These are phyloP conservation scores for Cheilosia vulpina DNA, from an alignment of 2,888 invertebrate species.

Conservation along the genomic window DNA sequence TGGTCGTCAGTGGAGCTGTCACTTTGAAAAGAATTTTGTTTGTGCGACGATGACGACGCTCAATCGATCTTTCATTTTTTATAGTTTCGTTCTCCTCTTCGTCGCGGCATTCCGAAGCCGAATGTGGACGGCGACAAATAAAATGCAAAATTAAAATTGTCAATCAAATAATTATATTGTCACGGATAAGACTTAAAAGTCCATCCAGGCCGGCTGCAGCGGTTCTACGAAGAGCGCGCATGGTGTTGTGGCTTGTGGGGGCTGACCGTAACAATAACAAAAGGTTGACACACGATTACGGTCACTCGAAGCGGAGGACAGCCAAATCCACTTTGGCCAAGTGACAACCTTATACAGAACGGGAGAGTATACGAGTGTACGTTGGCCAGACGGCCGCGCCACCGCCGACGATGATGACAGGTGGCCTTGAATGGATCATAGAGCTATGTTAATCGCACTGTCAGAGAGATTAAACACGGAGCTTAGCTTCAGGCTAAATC, in stretches of 20 bases:
- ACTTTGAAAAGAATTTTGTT: constrained; percentile 69
- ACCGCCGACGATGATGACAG: constrained; percentile 59
- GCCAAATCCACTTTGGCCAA: constrained; percentile 65
- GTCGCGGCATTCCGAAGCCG: background rate
- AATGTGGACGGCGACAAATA: background rate
- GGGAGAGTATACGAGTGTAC: background rate
- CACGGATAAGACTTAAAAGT: constrained; percentile 64
- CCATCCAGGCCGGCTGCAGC: constrained; percentile 57
- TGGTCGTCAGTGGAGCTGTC: constrained; percentile 47
- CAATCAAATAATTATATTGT: constrained; percentile 75
- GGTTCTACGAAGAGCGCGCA: constrained; percentile 13
- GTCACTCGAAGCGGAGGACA: constrained; percentile 64
- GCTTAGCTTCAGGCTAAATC: constrained; percentile 57
- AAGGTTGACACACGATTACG: constrained; percentile 73
- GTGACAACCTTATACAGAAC: constrained; percentile 66
- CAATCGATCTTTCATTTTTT: constrained; percentile 65
- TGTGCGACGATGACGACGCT: constrained; percentile 62
- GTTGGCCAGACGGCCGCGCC: background rate
- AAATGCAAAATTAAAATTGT: constrained; percentile 75
- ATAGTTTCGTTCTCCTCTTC: constrained; percentile 35
- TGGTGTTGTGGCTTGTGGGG: constrained; percentile 45
- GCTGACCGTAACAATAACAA: constrained; percentile 46
- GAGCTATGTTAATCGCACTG: constrained; percentile 70
- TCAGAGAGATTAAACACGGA: constrained; percentile 63
- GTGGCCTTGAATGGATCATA: constrained; percentile 69